Evolutionary conservation across 2,888 invertebrate species (phyloP), one percentile per base, ranked within the genome.

Genomic region (Polyploca ridens): DNA sequence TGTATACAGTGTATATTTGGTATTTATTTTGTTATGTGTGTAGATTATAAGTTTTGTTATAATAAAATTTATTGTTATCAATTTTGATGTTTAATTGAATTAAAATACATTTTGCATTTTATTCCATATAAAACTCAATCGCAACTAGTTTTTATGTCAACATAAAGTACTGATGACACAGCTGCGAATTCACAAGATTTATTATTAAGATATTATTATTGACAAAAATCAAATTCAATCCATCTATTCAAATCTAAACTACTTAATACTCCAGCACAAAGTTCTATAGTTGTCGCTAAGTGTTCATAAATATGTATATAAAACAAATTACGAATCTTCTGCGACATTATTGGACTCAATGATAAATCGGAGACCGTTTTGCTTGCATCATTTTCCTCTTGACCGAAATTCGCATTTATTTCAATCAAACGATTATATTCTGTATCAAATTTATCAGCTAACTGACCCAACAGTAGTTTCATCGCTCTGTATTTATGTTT

Each of bases 181-280:
- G 3, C 38, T 38, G 38, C 10, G 10, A 10, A 4, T 13, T 41
- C 13, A 13, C 7, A 41, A 41, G 41, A 41, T 2, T 41, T 41
- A 27, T 27, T 27, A 27, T 27, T 27, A 1, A 27, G 27, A 27
- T 4, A 41, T 16, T 35, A 19, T 27, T 14, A 19, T 63, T 59
- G 83, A 73, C 91, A 91, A 73, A 93, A 93, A 77, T 93, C 87
- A 72, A 94, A 91, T 54, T 90, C 82, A 62, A 93, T 87, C 92
- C 91, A 91, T 74, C 86, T 86, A 69, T 90, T 89, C 33, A 89
- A 79, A 75, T 94, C 93, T 64, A 94, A 79, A 62, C 93, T 91
- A 64, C 90, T 90, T 0, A 94, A 69, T 5, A 90, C 70, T 60
- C 92, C 93, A 49, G 89, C 90, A 67, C 87, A 86, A 16, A 76